These are phyloP conservation scores for Hepsetus odoe DNA, from an alignment of 2,113 vertebrate species.

Conservation along the genomic window DNA sequence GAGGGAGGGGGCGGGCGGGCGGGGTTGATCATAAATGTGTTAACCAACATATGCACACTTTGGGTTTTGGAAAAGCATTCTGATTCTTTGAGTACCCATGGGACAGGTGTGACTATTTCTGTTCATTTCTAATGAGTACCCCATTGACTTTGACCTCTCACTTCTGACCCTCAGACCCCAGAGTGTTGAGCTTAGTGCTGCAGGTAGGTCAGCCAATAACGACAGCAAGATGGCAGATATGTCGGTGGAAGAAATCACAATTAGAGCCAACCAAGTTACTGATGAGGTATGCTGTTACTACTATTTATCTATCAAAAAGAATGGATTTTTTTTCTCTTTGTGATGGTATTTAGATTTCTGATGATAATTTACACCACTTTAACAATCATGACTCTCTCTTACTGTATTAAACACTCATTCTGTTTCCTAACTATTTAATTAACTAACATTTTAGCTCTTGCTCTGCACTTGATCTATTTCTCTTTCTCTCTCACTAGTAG, in stretches of 20 bases:
- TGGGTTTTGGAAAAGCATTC: not conserved
- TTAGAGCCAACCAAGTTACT: slow-evolving; percentile 88
- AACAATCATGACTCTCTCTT: not conserved
- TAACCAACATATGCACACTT: not conserved
- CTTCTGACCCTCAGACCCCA: slow-evolving; percentile 64
- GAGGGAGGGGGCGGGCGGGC: too few relatives aligned
- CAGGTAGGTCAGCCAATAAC: slow-evolving; percentile 61
- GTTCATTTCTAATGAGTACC: not conserved
- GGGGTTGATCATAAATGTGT: not conserved
- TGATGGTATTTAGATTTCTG: not conserved
- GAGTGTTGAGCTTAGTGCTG: slow-evolving; percentile 66
- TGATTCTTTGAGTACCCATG: not conserved
- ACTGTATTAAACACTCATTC: not conserved
- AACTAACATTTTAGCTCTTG: slow-evolving; percentile 4
- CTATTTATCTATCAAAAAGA: not conserved
- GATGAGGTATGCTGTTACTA: slow-evolving; percentile 84
- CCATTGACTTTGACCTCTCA: slow-evolving; percentile 18
- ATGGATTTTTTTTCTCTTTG: not conserved
- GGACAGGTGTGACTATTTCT: not conserved
- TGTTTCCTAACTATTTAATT: too few relatives aligned
- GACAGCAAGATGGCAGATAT: slow-evolving; percentile 86
- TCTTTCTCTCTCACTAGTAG: not conserved
- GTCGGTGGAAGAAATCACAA: slow-evolving; percentile 85
- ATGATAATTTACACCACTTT: not conserved
- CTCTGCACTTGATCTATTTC: not conserved